A percentile compares a stretch with the other conserved stretches of the same genome.
phyloP scores from a whole-genome alignment of 1,140 invertebrate genomes.

The Eueides isabella region DNA sequence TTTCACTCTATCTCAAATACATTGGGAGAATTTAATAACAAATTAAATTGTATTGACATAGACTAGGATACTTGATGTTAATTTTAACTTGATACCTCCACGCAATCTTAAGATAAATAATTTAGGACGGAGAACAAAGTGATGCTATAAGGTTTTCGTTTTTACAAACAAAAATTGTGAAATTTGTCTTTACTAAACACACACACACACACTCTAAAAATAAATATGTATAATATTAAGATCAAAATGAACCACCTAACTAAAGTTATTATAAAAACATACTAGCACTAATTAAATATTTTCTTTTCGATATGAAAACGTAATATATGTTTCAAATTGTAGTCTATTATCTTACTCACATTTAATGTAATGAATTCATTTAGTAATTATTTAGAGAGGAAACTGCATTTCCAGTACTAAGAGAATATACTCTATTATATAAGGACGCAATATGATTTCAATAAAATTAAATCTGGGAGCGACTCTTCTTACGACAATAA shows the following conservation, averaged over 20 bases:
- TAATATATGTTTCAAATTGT: conserved; percentile 18
- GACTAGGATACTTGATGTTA: no score
- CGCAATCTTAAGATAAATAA: no score
- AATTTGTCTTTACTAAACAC: no score
- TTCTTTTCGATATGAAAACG: conserved; percentile 5
- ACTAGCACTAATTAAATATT: conserved; percentile 10
- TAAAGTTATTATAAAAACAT: background rate
- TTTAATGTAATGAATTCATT: conserved; percentile 17
- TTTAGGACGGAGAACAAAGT: no score
- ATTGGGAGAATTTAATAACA: no score
- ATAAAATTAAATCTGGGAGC: background rate
- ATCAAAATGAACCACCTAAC: background rate
- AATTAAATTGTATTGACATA: no score
- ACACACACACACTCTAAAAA: background rate
- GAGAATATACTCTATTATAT: background rate
- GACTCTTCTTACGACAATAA: no score
- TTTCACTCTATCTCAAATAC: no score
- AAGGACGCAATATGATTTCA: background rate
- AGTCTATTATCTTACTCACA: conserved; percentile 17
- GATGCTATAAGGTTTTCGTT: no score
- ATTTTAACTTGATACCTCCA: no score
- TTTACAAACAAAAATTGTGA: no score
- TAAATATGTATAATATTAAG: background rate
- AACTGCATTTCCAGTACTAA: background rate
- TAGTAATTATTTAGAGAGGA: conserved; percentile 4